These are phyloP conservation scores for Volucella inanis DNA, from an alignment of 2,888 invertebrate species.

Conservation along the genomic window DNA sequence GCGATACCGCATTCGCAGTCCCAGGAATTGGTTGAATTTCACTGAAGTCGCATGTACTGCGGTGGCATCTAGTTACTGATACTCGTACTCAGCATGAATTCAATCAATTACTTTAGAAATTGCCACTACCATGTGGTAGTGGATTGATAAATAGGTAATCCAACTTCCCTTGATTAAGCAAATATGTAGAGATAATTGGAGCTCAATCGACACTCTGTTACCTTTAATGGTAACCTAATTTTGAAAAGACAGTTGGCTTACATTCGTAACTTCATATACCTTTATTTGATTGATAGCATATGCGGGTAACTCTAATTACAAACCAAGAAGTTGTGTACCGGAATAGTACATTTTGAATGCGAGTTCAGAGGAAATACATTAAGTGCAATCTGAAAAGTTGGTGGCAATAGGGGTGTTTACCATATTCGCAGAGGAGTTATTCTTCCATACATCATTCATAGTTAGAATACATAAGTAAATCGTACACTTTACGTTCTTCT, in stretches of 20 bases:
- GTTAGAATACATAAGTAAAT: too few species aligned
- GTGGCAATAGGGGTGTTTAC: too few species aligned
- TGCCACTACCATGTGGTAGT: too few species aligned
- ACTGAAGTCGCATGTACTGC: background rate
- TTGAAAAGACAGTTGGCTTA: background rate
- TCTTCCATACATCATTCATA: too few species aligned
- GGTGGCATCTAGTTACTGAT: background rate
- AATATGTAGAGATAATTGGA: constrained; percentile 11
- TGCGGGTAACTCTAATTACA: constrained; percentile 35
- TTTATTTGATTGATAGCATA: constrained; percentile 5
- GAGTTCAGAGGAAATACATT: background rate
- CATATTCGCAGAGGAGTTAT: too few species aligned
- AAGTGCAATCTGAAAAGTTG: too few species aligned
- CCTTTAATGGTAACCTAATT: constrained; percentile 34
- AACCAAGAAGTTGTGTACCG: background rate
- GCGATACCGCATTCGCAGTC: constrained; percentile 21
- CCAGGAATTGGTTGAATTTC: constrained; percentile 7
- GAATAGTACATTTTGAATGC: background rate
- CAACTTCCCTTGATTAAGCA: constrained; percentile 1
- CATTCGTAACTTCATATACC: background rate
- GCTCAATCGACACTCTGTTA: constrained; percentile 22
- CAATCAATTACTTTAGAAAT: too few species aligned
- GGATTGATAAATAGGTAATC: too few species aligned
- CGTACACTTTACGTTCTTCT: too few species aligned
- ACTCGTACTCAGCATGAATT: too few species aligned